Base-by-base conservation (phyloP, 2,888 invertebrate species). In the Cabera pusaria region DNA sequence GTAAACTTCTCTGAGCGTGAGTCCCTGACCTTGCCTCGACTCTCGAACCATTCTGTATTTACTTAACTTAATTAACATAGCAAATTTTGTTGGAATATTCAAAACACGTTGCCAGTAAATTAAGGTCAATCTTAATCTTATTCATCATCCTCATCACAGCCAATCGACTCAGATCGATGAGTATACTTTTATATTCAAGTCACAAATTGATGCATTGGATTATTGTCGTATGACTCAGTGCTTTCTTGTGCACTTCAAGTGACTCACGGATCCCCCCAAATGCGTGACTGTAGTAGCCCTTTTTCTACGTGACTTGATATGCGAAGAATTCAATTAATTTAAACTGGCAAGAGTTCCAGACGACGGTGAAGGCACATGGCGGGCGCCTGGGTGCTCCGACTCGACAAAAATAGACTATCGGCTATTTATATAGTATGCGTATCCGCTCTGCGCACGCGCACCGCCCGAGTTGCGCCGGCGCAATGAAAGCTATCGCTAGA, bases 401-500 rank as follows among this genome's bases (percentile, higher is more conserved):
- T 69, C 62, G 74, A 75, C 82, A 44, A 69, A 87, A 87, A 87
- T 88, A 88, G 83, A 77, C 59, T 64, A 62, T 59, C 59, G 63
- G 73, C 81, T 88, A 87, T 85, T 85, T 85, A 84, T 86, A 84
- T 59, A 62, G 62, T 58, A 60, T 63, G 70, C 74, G 80, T 82
- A 86, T 86, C 86, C 86, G 86, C 74, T 69, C 68, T 57, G 76
- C 78, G 82, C 82, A 75, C 79, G 84, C 82, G 80, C 74, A 69
- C 45, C 21, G 25, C 49, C 47, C 37, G 53, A 52, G 59, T 56
- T 45, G 55, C 53, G 59, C 59, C 58, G 60, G 63, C 66, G 59
- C 58, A 58, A 56, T 59, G 55, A 49, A 47, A 49, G 55, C 64
- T 56, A 57, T 60, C 59, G 51, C 59, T 54, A 63, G 56, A 65